Conservation (phyloP, 1,140 invertebrate species). For the Rhopalosiphum padi region DNA sequence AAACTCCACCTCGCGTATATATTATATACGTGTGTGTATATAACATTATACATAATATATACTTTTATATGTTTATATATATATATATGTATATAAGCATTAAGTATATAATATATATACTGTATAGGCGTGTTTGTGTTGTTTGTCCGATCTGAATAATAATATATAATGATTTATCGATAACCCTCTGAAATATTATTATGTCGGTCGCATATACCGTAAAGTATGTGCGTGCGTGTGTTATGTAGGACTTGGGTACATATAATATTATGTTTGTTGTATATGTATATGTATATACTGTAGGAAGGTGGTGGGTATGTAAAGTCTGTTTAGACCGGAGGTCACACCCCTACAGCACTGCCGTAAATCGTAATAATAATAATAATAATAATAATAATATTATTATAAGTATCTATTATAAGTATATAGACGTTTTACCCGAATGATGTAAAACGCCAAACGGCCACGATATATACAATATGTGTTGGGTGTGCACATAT, state of each 20-base stretch:
- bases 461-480: not conserved
- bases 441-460: not conserved
- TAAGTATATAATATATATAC: not conserved
- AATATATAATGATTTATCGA: conserved; percentile 3
- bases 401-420: too few species aligned
- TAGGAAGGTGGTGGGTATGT: not conserved
- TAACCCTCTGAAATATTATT: conserved; percentile 15
- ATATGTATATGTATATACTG: not conserved
- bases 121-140: not conserved
- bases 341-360: not conserved
- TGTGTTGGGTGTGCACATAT: too few species aligned
- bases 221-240: not conserved
- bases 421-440: too few species aligned
- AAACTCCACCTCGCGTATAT: not conserved
- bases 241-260: not conserved
- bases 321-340: not conserved
- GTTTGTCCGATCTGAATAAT: not conserved
- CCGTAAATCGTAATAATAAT: not conserved
- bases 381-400: not conserved
- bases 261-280: not conserved
- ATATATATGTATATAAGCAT: not conserved
- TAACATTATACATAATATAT: not conserved
- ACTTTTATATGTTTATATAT: not conserved
- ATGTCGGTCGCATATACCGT: not conserved
- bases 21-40: not conserved